A percentile compares a stretch with the other conserved stretches of the same genome.
Conservation (phyloP, 2,888 invertebrate species). For the Acanthosepion lycidas region DNA sequence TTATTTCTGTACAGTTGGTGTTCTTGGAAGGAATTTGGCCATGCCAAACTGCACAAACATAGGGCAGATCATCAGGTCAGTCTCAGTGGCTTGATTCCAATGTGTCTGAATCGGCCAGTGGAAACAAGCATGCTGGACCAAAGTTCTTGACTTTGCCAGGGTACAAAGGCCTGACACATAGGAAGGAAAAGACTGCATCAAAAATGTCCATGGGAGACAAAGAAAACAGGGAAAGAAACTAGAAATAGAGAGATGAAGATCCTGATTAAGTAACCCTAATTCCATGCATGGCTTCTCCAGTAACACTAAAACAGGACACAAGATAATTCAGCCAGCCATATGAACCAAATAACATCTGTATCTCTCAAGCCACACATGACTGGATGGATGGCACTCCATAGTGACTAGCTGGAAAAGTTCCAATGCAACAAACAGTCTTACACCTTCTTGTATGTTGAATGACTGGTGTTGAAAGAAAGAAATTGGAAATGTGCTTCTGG, state of each 20-base stretch:
- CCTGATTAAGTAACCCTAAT: constrained; percentile 33
- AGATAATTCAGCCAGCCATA: constrained; percentile 6
- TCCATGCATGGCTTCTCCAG: constrained; percentile 20
- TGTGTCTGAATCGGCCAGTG: background rate
- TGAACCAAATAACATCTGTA: background rate
- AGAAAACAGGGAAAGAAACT: background rate
- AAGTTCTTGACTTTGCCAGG: background rate
- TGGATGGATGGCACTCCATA: background rate
- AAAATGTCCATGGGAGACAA: background rate
- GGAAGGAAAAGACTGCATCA: background rate
- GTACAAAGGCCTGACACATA: background rate
- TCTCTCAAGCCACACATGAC: constrained; percentile 6
- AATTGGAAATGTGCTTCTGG: background rate
- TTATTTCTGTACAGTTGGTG: background rate
- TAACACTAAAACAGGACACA: background rate
- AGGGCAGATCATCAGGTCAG: background rate
- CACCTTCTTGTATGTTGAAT: background rate
- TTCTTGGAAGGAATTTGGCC: background rate
- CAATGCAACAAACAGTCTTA: background rate
- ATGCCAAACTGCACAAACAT: constrained; percentile 8
- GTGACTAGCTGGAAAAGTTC: background rate
- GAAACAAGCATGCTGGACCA: background rate
- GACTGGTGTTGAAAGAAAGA: background rate
- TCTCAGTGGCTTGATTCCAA: background rate
- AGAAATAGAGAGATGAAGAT: background rate